Evolutionary conservation across 2,113 vertebrate species (phyloP).

Genomic region (Tinamus guttatus): DNA sequence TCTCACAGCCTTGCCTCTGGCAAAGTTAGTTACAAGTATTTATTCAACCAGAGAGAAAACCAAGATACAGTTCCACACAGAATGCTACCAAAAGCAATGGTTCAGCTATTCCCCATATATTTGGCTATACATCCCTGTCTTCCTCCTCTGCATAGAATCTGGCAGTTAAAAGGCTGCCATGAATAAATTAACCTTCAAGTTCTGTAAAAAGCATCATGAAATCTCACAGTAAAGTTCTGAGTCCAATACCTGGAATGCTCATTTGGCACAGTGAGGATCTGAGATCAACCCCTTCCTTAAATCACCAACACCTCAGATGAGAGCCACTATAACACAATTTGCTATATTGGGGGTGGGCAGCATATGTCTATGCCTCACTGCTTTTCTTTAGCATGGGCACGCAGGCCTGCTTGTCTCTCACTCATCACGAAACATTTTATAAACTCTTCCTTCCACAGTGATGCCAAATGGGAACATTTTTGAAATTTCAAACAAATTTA

Average conservation of each 20-base stretch:
- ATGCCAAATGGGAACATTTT: neutral
- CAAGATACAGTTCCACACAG: neutral
- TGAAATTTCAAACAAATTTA: neutral
- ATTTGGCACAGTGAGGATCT: fast-evolving
- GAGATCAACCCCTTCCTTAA: neutral
- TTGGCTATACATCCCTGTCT: neutral
- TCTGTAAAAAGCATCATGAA: neutral
- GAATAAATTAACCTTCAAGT: neutral
- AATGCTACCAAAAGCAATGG: neutral
- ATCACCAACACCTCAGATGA: neutral
- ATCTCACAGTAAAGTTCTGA: neutral
- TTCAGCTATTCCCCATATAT: neutral
- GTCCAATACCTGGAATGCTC: neutral
- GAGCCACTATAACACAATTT: neutral
- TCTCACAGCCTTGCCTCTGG: neutral
- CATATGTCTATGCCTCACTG: neutral
- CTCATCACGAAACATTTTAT: neutral
- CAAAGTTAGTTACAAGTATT: neutral
- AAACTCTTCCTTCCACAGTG: neutral
- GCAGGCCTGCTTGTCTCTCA: neutral
- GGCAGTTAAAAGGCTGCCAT: neutral
- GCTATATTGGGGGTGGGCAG: neutral
- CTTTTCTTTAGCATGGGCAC: neutral
- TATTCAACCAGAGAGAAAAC: neutral
- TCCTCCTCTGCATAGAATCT: neutral